These are phyloP conservation scores for Neoniphon sammara DNA, from an alignment of 2,797 vertebrate species.

Conservation along the genomic window DNA sequence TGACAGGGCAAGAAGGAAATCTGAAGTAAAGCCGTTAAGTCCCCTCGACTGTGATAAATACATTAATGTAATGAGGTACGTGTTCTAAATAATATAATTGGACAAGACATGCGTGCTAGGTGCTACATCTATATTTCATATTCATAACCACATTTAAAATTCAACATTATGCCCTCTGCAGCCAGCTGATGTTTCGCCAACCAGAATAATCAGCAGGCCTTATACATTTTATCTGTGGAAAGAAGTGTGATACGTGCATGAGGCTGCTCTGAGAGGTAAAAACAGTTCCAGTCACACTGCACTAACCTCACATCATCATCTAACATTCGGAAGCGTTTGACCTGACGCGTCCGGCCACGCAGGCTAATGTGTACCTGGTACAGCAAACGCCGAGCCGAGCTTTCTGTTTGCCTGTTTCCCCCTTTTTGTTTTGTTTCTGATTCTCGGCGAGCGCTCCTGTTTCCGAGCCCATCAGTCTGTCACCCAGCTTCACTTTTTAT, in stretches of 20 bases:
- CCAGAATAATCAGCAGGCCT: not conserved
- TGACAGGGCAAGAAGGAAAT: no score
- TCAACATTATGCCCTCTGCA: not conserved
- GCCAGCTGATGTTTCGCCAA: not conserved
- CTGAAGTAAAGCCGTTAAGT: no score
- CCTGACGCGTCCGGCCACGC: not conserved
- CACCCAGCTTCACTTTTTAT: slow-evolving; percentile 1
- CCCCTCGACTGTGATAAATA: not conserved
- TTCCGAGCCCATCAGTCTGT: slow-evolving; percentile 35
- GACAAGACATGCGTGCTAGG: not conserved
- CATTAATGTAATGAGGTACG: not conserved
- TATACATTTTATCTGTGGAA: not conserved
- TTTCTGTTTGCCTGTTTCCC: not conserved
- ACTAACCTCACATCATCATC: no score
- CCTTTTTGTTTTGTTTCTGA: slow-evolving; percentile 8
- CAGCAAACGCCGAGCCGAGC: not conserved
- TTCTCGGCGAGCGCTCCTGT: not conserved
- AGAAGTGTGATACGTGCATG: no score
- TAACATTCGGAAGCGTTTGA: slow-evolving; percentile 6
- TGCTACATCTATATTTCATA: not conserved
- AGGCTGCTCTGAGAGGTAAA: no score
- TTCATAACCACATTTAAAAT: not conserved
- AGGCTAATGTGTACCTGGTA: not conserved
- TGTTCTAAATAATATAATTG: no score
- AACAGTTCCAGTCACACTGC: no score